Conservation (phyloP, 2,113 vertebrate species). For the Opisthocomus hoazin region DNA sequence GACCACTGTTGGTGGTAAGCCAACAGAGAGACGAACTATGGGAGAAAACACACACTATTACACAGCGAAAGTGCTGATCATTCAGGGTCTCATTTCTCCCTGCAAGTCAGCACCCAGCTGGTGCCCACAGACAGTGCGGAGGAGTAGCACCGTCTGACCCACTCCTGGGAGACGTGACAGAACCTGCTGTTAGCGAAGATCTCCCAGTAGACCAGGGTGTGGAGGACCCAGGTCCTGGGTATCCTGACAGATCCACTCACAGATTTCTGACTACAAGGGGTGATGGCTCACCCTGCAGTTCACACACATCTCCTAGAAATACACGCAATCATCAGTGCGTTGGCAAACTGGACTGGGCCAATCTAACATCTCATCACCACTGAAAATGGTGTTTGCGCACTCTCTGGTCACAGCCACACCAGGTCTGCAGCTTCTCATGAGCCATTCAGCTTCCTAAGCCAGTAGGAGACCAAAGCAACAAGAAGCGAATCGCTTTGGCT, state of each 20-base stretch:
- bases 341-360: too few species aligned
- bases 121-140: not conserved
- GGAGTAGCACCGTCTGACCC: not conserved
- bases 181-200: not conserved
- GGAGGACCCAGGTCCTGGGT: not conserved
- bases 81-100: not conserved
- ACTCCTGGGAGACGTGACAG: not conserved
- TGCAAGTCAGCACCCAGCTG: not conserved
- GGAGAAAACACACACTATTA: fast-evolving
- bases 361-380: too few species aligned
- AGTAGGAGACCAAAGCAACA: too few species aligned
- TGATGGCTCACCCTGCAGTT: not conserved
- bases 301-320: not conserved
- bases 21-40: not conserved
- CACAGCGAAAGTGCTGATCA: not conserved
- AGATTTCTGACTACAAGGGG: not conserved
- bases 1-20: not conserved
- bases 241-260: not conserved
- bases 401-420: too few species aligned
- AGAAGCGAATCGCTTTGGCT: too few species aligned
- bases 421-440: too few species aligned
- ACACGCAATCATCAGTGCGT: too few species aligned
- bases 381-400: too few species aligned
- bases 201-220: not conserved
- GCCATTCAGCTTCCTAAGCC: too few species aligned